Evolutionary conservation across 2,797 vertebrate species (phyloP).

Genomic region (Aplochiton taeniatus): DNA sequence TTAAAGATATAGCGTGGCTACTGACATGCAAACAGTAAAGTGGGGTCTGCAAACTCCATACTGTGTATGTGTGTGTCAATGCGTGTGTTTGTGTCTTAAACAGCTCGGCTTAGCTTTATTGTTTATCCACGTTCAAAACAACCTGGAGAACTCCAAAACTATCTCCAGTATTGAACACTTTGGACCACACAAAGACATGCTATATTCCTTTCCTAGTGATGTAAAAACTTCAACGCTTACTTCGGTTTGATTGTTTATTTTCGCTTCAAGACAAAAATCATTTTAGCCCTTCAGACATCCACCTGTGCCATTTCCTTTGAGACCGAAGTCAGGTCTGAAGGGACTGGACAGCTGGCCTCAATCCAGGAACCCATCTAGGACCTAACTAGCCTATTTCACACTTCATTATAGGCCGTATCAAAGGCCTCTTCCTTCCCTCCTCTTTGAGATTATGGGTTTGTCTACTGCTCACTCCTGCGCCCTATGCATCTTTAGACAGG

Average conservation of each 20-base stretch:
- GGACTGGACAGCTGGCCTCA: background rate
- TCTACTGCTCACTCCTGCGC: constrained; percentile 19
- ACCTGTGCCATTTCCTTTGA: constrained; percentile 33
- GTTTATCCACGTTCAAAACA: background rate
- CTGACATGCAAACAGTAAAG: background rate
- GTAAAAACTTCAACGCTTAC: too few species aligned
- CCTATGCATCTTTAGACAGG: constrained; percentile 22
- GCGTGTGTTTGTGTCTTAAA: background rate
- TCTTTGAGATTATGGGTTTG: constrained; percentile 34
- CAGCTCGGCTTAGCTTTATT: constrained; percentile 2
- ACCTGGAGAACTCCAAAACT: too few species aligned
- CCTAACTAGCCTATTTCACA: constrained; percentile 54
- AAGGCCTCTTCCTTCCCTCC: constrained; percentile 43
- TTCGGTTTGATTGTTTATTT: too few species aligned
- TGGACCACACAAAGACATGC: background rate
- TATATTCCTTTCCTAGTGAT: background rate
- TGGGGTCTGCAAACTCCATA: too few species aligned
- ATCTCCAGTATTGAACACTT: background rate
- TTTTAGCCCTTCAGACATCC: too few species aligned
- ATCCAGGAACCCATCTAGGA: constrained; percentile 18
- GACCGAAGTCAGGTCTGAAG: constrained; percentile 25
- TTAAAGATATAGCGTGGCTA: constrained; percentile 14
- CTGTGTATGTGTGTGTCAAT: too few species aligned
- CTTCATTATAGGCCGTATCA: constrained; percentile 52
- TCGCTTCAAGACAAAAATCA: too few species aligned